Evolutionary conservation across 2,797 vertebrate genomes (phyloP), one percentile per base, ranked within the genome.

Genomic region (Cryptoprocta ferox): DNA sequence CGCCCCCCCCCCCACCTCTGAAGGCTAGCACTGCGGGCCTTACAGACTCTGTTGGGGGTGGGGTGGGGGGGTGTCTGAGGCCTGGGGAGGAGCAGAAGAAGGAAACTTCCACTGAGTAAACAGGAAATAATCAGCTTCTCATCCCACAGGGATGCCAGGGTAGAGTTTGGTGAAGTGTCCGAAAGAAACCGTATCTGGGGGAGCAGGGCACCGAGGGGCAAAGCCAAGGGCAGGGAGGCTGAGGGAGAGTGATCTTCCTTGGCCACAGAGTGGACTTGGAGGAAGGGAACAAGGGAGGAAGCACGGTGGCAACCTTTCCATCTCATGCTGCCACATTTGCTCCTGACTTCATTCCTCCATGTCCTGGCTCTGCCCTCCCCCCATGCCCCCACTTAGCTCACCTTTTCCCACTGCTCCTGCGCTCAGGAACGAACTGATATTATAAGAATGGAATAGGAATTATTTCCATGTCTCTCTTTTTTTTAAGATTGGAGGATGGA

Each of bases 351-450:
- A 15, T 16, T 15, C n/a, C 37, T 66, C 21, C 39, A 18, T 0
- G 1, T 42, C 53, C 16, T 1, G 26, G 2, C 26, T 42, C 35
- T 28, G 12, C 6, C 37, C 10, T 15, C 19, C 6, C 8, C 9
- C 0, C 0, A 5, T 0, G 0, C 19, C 6, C 9, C 16, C 13
- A 4, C 21, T 53, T 12, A 12, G 50, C 24, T 56, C 14, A 16
- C 28, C n/a, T 45, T 86, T 89, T 19, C 18, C 48, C 12, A 26
- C 24, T n/a, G 19, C 14, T 30, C 21, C 21, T 9, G 4, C 24
- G 10, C 48, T 82, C 3, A 16, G n/a, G 50, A 76, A 26, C 42
- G 6, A 8, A 3, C 7, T 21, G 35, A 85, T 73, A 48, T 42
- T 11, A 65, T 68, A 78, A n/a, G 2, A 45, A n/a, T 11, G 24